phyloP scores from a whole-genome alignment of 2,888 invertebrate species.

The Kuschelorhynchus macadamiae region DNA sequence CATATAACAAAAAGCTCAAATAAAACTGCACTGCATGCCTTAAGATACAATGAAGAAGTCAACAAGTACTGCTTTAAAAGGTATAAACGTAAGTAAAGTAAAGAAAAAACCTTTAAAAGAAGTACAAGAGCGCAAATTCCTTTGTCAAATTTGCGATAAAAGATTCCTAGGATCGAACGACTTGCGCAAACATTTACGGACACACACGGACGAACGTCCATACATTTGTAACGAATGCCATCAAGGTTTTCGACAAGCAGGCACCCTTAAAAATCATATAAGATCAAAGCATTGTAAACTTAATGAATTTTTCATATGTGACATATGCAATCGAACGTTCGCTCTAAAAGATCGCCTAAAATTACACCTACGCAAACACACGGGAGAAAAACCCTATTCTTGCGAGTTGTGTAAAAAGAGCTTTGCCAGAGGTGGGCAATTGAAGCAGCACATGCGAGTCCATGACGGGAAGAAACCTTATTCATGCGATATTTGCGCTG shows the following conservation, averaged over 20 bases:
- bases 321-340: slow-evolving; percentile 83
- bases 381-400: slow-evolving; percentile 78
- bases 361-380: slow-evolving; percentile 81
- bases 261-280: slow-evolving; percentile 77
- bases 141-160: slow-evolving; percentile 77
- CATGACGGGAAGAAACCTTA: slow-evolving; percentile 83
- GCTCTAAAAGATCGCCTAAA: slow-evolving; percentile 82
- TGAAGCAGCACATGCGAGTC: slow-evolving; percentile 81
- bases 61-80: not conserved
- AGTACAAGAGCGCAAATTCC: slow-evolving; percentile 66
- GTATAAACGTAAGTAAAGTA: no score
- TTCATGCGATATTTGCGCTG: slow-evolving; percentile 79
- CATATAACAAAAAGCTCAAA: not conserved
- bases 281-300: slow-evolving; percentile 71
- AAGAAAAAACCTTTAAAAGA: slow-evolving; percentile 15
- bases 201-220: slow-evolving; percentile 77
- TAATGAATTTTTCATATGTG: slow-evolving; percentile 75
- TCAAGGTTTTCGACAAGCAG: slow-evolving; percentile 76
- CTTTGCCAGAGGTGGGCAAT: slow-evolving; percentile 82
- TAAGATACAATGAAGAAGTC: slow-evolving; percentile 23
- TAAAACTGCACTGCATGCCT: slow-evolving; percentile 10
- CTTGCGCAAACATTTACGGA: slow-evolving; percentile 77
- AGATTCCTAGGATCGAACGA: slow-evolving; percentile 76
- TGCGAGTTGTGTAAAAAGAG: slow-evolving; percentile 76
- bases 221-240: slow-evolving; percentile 76